Conservation (phyloP, 1,140 invertebrate species). For the Papilio aristodemus region DNA sequence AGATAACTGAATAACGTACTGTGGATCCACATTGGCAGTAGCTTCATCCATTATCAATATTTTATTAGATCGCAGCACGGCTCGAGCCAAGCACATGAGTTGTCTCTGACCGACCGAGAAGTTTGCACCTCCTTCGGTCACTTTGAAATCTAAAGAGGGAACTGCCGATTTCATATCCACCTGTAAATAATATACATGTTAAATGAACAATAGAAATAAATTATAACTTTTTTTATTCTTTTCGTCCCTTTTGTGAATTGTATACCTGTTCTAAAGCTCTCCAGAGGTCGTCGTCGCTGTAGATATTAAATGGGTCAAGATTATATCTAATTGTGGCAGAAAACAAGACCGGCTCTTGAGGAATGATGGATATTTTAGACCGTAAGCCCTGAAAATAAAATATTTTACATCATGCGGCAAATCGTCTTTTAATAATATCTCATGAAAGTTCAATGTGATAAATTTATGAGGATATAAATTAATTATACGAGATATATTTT, state of each 20-base stretch:
- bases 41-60: conserved; percentile 87
- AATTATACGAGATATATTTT: too few relatives aligned
- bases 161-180: conserved; percentile 82
- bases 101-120: conserved; percentile 93
- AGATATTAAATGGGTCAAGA: conserved; percentile 86
- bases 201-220: conserved; percentile 36
- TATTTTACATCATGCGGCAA: conserved; percentile 5
- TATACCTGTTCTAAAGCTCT: conserved; percentile 83
- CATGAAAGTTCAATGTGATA: not conserved
- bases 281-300: conserved; percentile 84
- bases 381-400: conserved; percentile 57
- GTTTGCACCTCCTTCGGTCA: conserved; percentile 88
- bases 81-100: conserved; percentile 90
- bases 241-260: conserved; percentile 31
- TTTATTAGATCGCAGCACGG: conserved; percentile 88
- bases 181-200: conserved; percentile 48
- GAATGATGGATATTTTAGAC: conserved; percentile 88
- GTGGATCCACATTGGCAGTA: conserved; percentile 86
- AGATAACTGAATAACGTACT: conserved; percentile 78
- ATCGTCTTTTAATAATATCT: not conserved
- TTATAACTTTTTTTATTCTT: conserved; percentile 30
- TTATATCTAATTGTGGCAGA: conserved; percentile 86
- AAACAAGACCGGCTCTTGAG: conserved; percentile 88
- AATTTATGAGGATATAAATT: conserved; percentile 9
- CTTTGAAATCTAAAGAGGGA: conserved; percentile 82